Evolutionary conservation across 2,888 invertebrate species (phyloP).

Genomic region (Drosophila putrida): DNA sequence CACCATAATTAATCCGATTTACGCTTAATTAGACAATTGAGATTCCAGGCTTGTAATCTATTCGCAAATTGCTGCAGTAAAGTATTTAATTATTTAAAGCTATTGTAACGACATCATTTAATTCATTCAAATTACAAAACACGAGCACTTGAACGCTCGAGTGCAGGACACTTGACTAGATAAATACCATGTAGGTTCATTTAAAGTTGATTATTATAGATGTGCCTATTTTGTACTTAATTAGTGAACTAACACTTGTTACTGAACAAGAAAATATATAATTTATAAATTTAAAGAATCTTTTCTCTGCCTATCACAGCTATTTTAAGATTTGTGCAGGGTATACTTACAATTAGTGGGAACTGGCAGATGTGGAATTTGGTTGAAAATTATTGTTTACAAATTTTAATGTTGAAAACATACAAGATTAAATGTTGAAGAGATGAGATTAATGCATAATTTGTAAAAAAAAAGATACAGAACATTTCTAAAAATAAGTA

Average conservation of each 20-base stretch:
- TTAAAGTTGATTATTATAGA: not conserved
- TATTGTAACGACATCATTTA: not conserved
- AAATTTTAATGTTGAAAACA: slow-evolving; percentile 21
- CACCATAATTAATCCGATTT: slow-evolving; percentile 40
- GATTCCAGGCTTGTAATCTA: slow-evolving; percentile 14
- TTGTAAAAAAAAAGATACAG: not conserved
- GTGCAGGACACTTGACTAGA: not conserved
- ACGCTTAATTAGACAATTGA: slow-evolving; percentile 40
- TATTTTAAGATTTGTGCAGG: too few species aligned
- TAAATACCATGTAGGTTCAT: not conserved
- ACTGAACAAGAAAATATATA: not conserved
- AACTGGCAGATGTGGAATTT: not conserved
- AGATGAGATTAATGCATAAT: slow-evolving; percentile 37
- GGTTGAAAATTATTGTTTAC: slow-evolving; percentile 3
- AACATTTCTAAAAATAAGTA: not conserved
- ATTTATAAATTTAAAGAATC: not conserved
- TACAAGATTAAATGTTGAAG: slow-evolving; percentile 15
- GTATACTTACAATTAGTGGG: too few species aligned
- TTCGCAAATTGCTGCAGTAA: slow-evolving; percentile 23
- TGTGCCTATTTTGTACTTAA: too few species aligned
- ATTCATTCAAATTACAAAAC: slow-evolving; percentile 28
- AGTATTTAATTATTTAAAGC: slow-evolving; percentile 23
- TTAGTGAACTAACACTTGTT: too few species aligned
- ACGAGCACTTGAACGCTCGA: not conserved
- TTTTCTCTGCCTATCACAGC: too few species aligned